phyloP scores from a whole-genome alignment of 2,797 vertebrate genomes.

The Anguilla marmorata region DNA sequence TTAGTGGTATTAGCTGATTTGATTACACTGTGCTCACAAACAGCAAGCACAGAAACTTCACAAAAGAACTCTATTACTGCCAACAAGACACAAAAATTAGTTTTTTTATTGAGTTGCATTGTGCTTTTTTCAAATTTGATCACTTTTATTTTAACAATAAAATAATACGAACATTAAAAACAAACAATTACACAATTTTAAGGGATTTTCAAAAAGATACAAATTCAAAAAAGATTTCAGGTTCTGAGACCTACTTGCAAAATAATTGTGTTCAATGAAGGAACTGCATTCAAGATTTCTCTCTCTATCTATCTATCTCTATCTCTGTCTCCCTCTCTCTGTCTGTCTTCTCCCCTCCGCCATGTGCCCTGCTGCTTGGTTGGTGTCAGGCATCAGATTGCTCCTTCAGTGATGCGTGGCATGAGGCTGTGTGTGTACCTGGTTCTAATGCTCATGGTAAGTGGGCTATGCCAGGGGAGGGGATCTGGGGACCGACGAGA shows the following conservation, averaged over 20 bases:
- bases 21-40: not conserved
- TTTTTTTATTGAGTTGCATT: not conserved
- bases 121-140: not conserved
- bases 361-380: conserved; percentile 1
- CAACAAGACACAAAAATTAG: not conserved
- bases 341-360: conserved; percentile 2
- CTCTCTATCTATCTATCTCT: not conserved
- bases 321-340: conserved; percentile 4
- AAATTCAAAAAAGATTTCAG: not conserved
- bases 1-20: not conserved
- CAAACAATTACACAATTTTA: not conserved
- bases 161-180: no score
- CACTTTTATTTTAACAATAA: no score
- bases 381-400: conserved; percentile 40
- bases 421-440: conserved; percentile 60
- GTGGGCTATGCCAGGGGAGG: conserved; percentile 56
- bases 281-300: not conserved
- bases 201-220: not conserved
- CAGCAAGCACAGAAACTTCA: not conserved
- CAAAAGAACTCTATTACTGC: not conserved
- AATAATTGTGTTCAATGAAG: not conserved
- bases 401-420: conserved; percentile 52
- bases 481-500: conserved; percentile 32
- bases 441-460: conserved; percentile 65
- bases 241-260: not conserved